Conservation (phyloP, 2,113 vertebrate genomes). For the Onychostoma macrolepis region DNA sequence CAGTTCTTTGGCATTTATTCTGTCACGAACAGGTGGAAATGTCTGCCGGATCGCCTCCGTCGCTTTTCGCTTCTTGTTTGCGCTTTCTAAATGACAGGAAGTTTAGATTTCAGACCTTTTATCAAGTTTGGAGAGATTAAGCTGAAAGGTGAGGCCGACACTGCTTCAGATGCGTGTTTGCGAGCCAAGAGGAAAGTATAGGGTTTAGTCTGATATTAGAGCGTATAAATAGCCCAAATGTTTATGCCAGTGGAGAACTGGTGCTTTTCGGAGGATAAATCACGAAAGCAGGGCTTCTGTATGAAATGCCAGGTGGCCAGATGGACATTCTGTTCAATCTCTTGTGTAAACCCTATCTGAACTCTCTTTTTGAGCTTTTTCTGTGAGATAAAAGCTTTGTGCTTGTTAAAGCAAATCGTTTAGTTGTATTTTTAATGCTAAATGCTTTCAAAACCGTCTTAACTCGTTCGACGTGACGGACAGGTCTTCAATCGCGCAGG, state of each 20-base stretch:
- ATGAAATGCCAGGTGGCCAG: conserved; percentile 28
- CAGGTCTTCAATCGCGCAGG: neutral
- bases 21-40: conserved; percentile 31
- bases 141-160: conserved; percentile 5
- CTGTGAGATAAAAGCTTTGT: neutral
- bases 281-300: conserved; percentile 7
- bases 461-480: neutral
- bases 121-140: conserved; percentile 17
- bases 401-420: neutral
- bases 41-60: neutral
- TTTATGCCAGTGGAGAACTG: neutral
- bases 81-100: conserved; percentile 20
- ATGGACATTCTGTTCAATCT: conserved; percentile 18
- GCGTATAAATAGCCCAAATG: conserved; percentile 10
- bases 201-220: conserved; percentile 22
- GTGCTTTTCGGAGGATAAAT: conserved; percentile 16
- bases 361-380: neutral
- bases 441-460: neutral
- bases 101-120: conserved; percentile 40
- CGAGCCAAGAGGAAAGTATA: neutral
- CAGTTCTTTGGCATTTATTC: conserved; percentile 35
- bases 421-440: neutral
- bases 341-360: conserved; percentile 1
- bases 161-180: conserved; percentile 22
- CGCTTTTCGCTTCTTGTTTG: conserved; percentile 28